Conservation (phyloP, 1,140 invertebrate species). For the Drosophila aff. region DNA sequence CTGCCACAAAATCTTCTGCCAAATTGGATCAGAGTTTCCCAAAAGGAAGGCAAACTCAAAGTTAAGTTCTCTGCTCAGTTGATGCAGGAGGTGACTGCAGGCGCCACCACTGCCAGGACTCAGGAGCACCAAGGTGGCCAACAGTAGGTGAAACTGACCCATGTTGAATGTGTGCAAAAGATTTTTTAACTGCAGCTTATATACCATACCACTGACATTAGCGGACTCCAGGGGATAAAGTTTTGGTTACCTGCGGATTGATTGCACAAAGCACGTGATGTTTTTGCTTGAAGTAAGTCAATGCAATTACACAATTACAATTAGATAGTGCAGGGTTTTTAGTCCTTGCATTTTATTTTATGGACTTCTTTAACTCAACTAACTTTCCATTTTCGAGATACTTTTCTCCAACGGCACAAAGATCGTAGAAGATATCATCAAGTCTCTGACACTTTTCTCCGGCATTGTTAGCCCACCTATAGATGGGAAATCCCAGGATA, state of each 20-base stretch:
- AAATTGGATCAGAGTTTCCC: constrained; percentile 4
- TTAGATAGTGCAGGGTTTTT: too few relatives aligned
- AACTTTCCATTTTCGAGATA: constrained; percentile 26
- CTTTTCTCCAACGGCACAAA: constrained; percentile 33
- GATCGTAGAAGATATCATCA: constrained; percentile 26
- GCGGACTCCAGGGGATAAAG: neutral
- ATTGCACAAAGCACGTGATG: constrained; percentile 1
- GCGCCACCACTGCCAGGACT: neutral
- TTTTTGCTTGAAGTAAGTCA: constrained; percentile 5
- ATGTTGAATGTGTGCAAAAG: constrained; percentile 11
- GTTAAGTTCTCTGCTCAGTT: constrained; percentile 22
- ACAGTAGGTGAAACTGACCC: constrained; percentile 18
- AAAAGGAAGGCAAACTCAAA: constrained; percentile 47
- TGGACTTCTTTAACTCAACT: neutral
- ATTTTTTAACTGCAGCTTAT: constrained; percentile 23
- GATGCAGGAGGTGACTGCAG: constrained; percentile 11
- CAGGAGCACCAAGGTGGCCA: neutral
- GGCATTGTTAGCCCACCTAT: neutral
- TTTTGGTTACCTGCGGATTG: constrained; percentile 13
- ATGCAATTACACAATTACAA: neutral
- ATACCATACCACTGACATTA: constrained; percentile 13
- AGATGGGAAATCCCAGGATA: neutral
- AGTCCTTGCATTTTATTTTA: neutral
- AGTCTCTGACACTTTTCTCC: constrained; percentile 17
- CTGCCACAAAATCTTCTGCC: constrained; percentile 12